phyloP scores from a whole-genome alignment of 2,888 invertebrate species.

The Empis stercorea region DNA sequence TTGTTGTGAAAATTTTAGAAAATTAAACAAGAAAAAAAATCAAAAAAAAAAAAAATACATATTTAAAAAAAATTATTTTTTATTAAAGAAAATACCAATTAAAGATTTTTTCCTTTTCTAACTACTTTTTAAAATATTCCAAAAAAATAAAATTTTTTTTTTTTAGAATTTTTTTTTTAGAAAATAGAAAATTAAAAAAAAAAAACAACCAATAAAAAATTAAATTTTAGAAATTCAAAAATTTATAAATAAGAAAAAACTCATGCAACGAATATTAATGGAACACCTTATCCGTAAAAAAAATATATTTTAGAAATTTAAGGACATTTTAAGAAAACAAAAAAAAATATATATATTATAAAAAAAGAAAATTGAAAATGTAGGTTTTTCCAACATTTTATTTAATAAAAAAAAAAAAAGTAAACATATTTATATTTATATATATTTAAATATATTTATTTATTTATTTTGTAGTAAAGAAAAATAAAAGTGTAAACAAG shows the following conservation, averaged over 20 bases:
- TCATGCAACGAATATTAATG: slow-evolving; percentile 38
- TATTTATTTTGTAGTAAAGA: neutral
- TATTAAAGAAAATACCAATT: slow-evolving; percentile 5
- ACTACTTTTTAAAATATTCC: no score
- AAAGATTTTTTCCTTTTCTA: slow-evolving; percentile 11
- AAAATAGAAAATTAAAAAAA: slow-evolving; percentile 4
- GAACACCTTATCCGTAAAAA: slow-evolving; percentile 20
- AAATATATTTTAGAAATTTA: neutral
- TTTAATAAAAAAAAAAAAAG: neutral
- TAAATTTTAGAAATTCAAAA: slow-evolving; percentile 12
- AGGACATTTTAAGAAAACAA: neutral
- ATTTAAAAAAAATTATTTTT: neutral
- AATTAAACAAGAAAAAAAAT: neutral
- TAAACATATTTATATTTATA: slow-evolving; percentile 4
- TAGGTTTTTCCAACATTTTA: slow-evolving; percentile 7
- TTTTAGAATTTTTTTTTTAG: neutral
- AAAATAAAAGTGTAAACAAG: neutral
- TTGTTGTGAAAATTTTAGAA: no score
- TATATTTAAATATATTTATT: neutral
- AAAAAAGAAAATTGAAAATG: neutral
- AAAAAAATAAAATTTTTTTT: neutral
- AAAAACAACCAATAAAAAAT: slow-evolving; percentile 13
- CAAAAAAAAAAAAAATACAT: neutral
- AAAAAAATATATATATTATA: neutral
- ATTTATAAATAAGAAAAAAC: no score